Evolutionary conservation across 1,140 invertebrate species (phyloP).

Genomic region (Drosophila insularis): DNA sequence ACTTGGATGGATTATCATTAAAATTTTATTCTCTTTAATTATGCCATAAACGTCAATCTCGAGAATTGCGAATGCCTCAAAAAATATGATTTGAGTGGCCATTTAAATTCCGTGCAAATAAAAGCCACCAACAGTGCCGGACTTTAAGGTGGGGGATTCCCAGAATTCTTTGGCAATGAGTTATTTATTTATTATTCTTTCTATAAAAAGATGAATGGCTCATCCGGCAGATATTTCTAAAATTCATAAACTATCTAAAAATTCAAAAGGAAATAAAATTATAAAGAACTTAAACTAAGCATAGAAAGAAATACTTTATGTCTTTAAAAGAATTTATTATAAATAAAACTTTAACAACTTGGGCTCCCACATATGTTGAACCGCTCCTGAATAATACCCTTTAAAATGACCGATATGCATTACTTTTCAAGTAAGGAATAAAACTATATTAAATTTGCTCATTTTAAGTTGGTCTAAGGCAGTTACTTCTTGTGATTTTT

Average conservation of each 20-base stretch:
- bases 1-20: conserved; percentile 20
- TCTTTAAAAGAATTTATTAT: too few relatives aligned
- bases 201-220: background rate
- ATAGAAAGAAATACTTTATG: background rate
- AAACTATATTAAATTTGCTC: too few relatives aligned
- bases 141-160: background rate
- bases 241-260: too few relatives aligned
- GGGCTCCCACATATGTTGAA: background rate
- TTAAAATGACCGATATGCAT: too few relatives aligned
- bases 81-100: conserved; percentile 25
- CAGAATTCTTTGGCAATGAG: background rate
- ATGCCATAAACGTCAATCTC: conserved; percentile 21
- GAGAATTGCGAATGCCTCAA: conserved; percentile 7
- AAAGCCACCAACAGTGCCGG: background rate
- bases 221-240: background rate
- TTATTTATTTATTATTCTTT: background rate
- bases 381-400: background rate
- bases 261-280: too few relatives aligned
- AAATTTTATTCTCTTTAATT: conserved; percentile 38
- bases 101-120: conserved; percentile 12
- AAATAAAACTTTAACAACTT: too few relatives aligned
- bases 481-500: too few relatives aligned
- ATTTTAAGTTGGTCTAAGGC: too few relatives aligned
- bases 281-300: too few relatives aligned
- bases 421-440: too few relatives aligned